Base-by-base conservation (phyloP, 2,888 invertebrate species). In the Yponomeuta plumbellus region DNA sequence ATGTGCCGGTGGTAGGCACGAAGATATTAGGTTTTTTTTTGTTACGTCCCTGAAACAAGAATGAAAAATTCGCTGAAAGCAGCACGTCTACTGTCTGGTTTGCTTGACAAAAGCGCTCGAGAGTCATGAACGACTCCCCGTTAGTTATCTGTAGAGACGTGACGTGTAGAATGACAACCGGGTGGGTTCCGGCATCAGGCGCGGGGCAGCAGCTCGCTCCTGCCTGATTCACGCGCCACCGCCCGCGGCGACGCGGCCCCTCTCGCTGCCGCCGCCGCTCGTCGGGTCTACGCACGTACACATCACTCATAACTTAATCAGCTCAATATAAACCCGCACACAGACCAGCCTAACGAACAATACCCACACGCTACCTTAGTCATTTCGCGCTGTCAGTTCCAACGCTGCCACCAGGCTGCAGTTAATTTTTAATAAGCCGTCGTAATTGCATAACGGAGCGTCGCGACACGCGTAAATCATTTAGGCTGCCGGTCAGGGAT, bases 351-450 rank as follows among this genome's bases (percentile, higher is more conserved):
- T 64, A 64, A 64, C 64, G 64, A 64, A 64, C 56, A 26, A 57
- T 21, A 63, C n/a, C 20, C 5, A 34, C 34, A 22, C 58, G 8
- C 34, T 34, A 23, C 58, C 61, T 5, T n/a, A 6, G 17, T 66
- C 17, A 66, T 66, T 56, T 66, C 52, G 57, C 56, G 13, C 23
- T 64, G 57, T 64, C 56, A 22, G 57, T 56, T 64, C 20, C 65
- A 58, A n/a, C 34, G 26, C 34, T 61, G 66, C 59, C 69, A 71
- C 68, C 44, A 52, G 71, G 71, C 68, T 72, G 71, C 72, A 71
- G 81, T 87, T 79, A 88, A 88, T 88, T 85, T 86, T 90, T 88
- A 89, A 90, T 89, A 88, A 85, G 83, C 82, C 76, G 77, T 82
- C 78, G 82, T 89, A 87, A 89, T 90, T 88, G 87, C 84, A 85